phyloP scores from a whole-genome alignment of 2,797 vertebrate species.

The Sebastes vulpes region DNA sequence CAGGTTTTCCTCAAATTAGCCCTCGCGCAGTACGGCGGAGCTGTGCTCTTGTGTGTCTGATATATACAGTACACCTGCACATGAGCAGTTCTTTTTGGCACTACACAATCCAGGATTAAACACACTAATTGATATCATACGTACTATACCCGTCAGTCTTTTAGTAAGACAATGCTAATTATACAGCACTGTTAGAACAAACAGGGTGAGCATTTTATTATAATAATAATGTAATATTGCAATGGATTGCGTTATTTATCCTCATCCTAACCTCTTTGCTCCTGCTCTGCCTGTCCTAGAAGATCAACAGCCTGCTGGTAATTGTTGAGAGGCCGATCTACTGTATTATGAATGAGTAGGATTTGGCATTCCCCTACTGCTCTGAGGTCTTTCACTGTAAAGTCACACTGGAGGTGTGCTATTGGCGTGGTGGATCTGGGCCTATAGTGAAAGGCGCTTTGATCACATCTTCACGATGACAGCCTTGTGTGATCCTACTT shows the following conservation, averaged over 20 bases:
- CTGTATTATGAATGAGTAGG: constrained; percentile 75
- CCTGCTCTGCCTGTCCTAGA: constrained; percentile 15
- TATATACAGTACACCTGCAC: background rate
- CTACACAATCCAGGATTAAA: background rate
- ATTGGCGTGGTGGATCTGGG: constrained; percentile 65
- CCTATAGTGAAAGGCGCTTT: constrained; percentile 61
- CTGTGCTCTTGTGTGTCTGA: constrained; percentile 9
- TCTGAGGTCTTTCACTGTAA: constrained; percentile 55
- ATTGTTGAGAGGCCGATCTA: constrained; percentile 45
- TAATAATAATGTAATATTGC: background rate
- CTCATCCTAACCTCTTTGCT: constrained; percentile 24
- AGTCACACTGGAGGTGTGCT: constrained; percentile 57
- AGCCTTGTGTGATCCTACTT: constrained; percentile 71
- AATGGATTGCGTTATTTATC: constrained; percentile 42
- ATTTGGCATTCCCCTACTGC: constrained; percentile 64
- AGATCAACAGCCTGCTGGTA: constrained; percentile 49
- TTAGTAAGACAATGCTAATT: background rate
- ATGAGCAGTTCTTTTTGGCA: background rate
- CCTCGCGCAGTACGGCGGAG: constrained; percentile 8
- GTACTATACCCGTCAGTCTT: background rate
- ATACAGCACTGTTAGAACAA: background rate
- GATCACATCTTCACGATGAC: constrained; percentile 76
- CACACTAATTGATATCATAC: background rate
- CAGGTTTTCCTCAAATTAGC: constrained; percentile 59
- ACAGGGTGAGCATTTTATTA: constrained; percentile 5